Conservation (phyloP, 2,113 vertebrate species). For the Anhinga anhinga region DNA sequence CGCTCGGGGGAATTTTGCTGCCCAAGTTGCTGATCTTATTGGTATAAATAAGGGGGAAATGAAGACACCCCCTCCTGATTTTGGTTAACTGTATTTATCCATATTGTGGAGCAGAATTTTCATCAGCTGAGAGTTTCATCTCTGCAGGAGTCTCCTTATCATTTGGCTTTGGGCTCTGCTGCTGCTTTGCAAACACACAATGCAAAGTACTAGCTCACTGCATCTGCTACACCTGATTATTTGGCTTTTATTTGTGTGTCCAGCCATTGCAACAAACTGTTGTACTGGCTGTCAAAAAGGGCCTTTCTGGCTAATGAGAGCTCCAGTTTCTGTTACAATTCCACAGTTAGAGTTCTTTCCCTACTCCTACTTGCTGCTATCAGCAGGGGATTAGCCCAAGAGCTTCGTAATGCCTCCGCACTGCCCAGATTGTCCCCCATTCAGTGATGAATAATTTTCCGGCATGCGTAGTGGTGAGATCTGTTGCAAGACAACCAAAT, state of each 20-base stretch:
- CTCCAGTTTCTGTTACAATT: not conserved
- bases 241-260: not conserved
- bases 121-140: not conserved
- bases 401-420: not conserved
- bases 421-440: not conserved
- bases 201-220: not conserved
- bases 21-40: not conserved
- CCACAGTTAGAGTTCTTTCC: not conserved
- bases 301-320: not conserved
- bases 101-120: not conserved
- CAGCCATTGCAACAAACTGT: not conserved
- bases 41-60: not conserved
- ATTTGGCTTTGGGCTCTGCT: not conserved
- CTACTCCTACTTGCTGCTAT: not conserved
- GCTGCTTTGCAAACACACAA: not conserved
- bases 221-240: not conserved
- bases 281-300: not conserved
- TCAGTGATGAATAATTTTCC: not conserved
- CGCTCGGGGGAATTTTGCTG: not conserved
- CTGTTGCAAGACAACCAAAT: not conserved
- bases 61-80: not conserved
- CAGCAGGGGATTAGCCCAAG: not conserved
- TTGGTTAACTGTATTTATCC: not conserved
- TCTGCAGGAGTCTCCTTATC: not conserved
- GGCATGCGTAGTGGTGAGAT: fast-evolving